Percentiles rank a stretch among this genome's conserved stretches.
Evolutionary conservation across 2,113 vertebrate genomes (phyloP).

Genomic region (Leptosomus discolor): DNA sequence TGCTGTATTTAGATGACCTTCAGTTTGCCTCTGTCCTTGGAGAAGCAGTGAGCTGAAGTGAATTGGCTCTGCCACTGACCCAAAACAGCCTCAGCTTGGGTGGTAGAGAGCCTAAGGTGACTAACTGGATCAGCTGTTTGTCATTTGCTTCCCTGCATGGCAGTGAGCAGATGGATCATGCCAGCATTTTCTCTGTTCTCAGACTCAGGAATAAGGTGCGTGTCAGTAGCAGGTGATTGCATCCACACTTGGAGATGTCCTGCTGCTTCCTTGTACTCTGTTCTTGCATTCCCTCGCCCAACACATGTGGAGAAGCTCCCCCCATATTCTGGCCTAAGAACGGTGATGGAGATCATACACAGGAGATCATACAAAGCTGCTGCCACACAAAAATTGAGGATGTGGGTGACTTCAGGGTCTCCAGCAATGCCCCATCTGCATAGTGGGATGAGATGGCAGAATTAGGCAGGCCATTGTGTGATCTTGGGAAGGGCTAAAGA

Average conservation of each 20-base stretch:
- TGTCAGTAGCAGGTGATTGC: background rate
- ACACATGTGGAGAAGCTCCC: background rate
- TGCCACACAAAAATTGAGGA: background rate
- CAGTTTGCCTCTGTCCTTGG: background rate
- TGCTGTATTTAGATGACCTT: background rate
- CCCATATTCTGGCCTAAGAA: background rate
- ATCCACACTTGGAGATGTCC: background rate
- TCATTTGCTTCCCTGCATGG: background rate
- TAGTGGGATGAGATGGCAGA: background rate
- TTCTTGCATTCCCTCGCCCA: background rate
- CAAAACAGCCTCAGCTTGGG: background rate
- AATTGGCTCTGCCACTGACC: background rate
- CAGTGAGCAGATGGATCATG: background rate
- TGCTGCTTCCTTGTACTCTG: background rate
- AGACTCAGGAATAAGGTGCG: background rate
- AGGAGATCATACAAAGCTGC: background rate
- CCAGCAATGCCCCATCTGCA: background rate
- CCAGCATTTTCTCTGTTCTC: background rate
- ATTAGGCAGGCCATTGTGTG: background rate
- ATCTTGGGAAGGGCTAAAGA: background rate
- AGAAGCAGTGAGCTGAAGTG: background rate
- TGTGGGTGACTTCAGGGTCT: background rate
- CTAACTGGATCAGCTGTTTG: background rate
- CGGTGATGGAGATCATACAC: background rate
- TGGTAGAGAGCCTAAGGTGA: background rate